These are phyloP conservation scores for Adelosebastes latens DNA, from an alignment of 2,797 vertebrate species.

Conservation along the genomic window DNA sequence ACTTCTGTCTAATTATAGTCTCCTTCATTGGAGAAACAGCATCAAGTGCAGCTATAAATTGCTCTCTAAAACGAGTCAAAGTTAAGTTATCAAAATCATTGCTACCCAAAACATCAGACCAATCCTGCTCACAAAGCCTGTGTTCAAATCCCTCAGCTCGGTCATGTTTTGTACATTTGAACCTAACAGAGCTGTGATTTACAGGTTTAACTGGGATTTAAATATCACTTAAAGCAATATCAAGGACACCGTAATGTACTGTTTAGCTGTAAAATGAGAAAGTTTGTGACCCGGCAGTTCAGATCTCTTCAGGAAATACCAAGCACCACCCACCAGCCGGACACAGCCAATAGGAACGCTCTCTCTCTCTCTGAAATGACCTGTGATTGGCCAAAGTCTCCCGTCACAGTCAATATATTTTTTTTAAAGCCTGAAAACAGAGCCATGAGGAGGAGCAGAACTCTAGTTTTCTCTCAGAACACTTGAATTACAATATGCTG, in stretches of 20 bases:
- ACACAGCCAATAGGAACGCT: no score
- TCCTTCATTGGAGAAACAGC: not conserved
- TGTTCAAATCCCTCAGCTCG: not conserved
- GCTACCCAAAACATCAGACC: not conserved
- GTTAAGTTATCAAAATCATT: not conserved
- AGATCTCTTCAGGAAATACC: no score
- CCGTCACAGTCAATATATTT: no score
- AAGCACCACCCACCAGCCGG: no score
- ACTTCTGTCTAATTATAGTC: not conserved
- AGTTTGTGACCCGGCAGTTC: no score
- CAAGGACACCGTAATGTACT: not conserved
- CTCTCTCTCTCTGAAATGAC: no score
- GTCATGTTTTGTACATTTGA: not conserved
- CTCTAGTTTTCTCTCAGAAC: no score
- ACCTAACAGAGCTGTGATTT: not conserved
- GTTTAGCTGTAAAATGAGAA: no score
- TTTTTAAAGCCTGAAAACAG: no score
- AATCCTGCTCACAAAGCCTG: not conserved
- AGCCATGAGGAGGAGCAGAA: no score
- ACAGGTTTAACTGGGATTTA: not conserved
- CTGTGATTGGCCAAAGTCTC: no score
- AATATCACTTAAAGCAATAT: not conserved
- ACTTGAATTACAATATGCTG: no score
- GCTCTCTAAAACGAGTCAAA: not conserved
- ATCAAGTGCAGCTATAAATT: not conserved